Evolutionary conservation across 2,888 invertebrate species (phyloP), one percentile per base, ranked within the genome.

Genomic region (Rhopalosiphum nymphaeae): DNA sequence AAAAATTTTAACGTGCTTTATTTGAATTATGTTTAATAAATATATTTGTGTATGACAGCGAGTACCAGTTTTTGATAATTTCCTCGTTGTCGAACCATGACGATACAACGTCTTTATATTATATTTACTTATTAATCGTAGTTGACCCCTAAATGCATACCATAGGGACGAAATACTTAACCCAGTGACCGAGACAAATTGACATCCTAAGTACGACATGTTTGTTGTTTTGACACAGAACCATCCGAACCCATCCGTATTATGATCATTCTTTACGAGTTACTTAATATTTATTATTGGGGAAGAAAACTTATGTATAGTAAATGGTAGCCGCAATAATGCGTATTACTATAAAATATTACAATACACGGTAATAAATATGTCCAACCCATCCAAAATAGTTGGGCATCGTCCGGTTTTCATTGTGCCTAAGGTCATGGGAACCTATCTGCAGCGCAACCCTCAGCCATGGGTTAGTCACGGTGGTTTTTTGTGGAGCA

Each of bases 151-250:
- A 42, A 42, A 89, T 78, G 7, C 78, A 78, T 36, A 9, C 36
- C 36, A 21, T 25, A 89, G 92, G 92, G 89, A 93, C 88, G 11
- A 49, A 92, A 46, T 56, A 89, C 56, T 93, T 93, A 57, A 93
- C 93, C 89, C 36, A 84, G 84, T 93, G 93, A 93, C 93, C 93
- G 93, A 89, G 36, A 85, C 93, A 84, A 93, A 93, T 93, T 56
- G 53, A 61, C 86, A 85, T 44, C 86, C 46, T 61, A 49, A 46
- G 61, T 29, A 42, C 13, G 13, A 42, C n/a, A 16, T 86, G 36
- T 57, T n/a, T 57, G 85, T 86, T 87, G 92, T 92, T 92, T 36
- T 61, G 92, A 91, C 86, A 91, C 57, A 13, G 56, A 91, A 78
- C 53, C 25, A 2, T 36, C n/a, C 29, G 4, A 16, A 49, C 36